Base-by-base conservation (phyloP, 1,140 invertebrate species). In the Hormaphis cornu region DNA sequence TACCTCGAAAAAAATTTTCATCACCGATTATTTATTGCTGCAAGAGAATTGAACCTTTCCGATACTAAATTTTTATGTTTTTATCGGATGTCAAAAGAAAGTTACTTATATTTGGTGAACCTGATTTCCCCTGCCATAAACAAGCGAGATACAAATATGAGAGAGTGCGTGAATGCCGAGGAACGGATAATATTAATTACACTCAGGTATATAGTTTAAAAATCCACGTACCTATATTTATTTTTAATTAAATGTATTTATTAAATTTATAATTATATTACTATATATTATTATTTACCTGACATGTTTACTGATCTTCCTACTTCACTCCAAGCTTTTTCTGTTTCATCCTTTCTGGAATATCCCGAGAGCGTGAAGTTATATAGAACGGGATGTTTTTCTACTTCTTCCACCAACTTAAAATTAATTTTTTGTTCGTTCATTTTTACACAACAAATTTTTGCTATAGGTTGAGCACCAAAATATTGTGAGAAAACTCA, bases 291-390 rank as follows among this genome's bases (percentile, higher is more conserved):
- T 44, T 44, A 48, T 48, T 48, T 48, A 48, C 20, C 46, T 48
- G 46, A 48, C 18, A 48, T 24, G 46, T 48, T 48, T 48, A 48
- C 46, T 20, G 20, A 48, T 50, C 48, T 59, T 59, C 56, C 66
- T 3, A 75, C 70, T 46, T 73, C 59, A 48, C 44, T 22, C 74
- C 74, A 75, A 24, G 73, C 72, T 70, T 74, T 73, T 37, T 75
- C 74, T 14, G 73, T 74, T 16, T 73, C 35, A 71, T 74, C 71
- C 54, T 71, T 74, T 52, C 66, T 75, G 7, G 74, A 75, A 71
- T 75, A 75, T 30, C 71, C 73, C 12, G 73, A 22, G 40, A 74
- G 59, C 24, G 69, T 70, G 44, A 52, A 72, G 61, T 75, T 75
- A 71, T 75, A 74, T 40, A 75, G 69, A 54, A 50, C 71, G 48